These are phyloP conservation scores for Sylvia atricapilla DNA, from an alignment of 2,113 vertebrate genomes.

Conservation along the genomic window DNA sequence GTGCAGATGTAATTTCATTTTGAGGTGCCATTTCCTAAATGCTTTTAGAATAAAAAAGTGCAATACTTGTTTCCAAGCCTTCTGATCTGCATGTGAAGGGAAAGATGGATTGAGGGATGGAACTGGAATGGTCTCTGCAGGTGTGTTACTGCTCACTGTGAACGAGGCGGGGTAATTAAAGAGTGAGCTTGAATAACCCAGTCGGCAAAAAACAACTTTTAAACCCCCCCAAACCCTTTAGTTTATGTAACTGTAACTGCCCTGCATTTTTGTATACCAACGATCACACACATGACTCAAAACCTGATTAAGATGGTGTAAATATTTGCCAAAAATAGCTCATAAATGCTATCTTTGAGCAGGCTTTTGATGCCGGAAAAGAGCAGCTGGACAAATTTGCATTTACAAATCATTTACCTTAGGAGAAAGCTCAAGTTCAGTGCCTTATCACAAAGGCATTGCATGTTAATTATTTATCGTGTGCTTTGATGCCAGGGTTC, in stretches of 20 bases:
- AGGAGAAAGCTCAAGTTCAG: not conserved
- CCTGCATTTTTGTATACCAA: not conserved
- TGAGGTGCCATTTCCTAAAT: not conserved
- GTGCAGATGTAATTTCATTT: not conserved
- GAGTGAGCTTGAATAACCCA: not conserved
- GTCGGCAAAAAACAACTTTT: not conserved
- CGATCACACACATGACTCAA: not conserved
- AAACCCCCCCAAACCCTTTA: not conserved
- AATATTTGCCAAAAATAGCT: not conserved
- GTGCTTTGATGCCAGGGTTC: fast-evolving
- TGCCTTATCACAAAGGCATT: not conserved
- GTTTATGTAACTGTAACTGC: not conserved
- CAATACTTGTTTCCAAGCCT: not conserved
- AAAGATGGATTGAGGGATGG: not conserved
- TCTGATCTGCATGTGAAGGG: not conserved
- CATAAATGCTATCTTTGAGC: not conserved
- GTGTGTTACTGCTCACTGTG: not conserved
- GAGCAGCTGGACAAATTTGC: not conserved
- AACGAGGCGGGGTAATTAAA: fast-evolving
- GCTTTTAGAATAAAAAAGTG: not conserved
- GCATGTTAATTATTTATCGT: not conserved
- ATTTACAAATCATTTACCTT: not conserved
- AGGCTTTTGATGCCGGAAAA: not conserved
- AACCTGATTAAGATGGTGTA: not conserved
- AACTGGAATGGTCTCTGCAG: not conserved